Base-by-base conservation (phyloP, 2,888 invertebrate genomes). In the Gerris lacustris region DNA sequence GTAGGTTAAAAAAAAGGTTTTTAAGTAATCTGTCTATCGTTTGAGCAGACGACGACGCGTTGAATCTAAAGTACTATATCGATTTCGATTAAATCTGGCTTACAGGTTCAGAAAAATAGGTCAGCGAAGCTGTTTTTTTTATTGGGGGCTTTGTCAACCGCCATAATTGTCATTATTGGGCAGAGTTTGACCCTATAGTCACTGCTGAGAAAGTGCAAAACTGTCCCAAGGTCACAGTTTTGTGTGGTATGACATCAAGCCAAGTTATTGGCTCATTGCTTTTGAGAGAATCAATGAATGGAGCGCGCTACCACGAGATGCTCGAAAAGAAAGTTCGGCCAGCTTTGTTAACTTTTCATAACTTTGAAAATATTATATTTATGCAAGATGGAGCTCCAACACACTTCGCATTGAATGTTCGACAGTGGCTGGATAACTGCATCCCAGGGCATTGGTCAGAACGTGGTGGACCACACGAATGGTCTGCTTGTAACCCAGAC, bases 381-480 rank as follows among this genome's bases (percentile, higher is more conserved):
- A 66, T 69, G 64, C 45, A 69, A 69, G 66, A 69, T 45, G 66
- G 69, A 64, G 66, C 69, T 7, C 66, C 66, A 18, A 64, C 47
- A 44, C 69, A 66, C 45, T 66, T 69, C 66, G 66, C 69, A 47
- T 45, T 11, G 5, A 5, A n/a, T 69, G 66, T 66, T 69, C 66
- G 66, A 6, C 45, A 66, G 15, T 44, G 69, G 64, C 43, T 66
- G 6, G 44, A 69, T 44, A 44, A 43, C 44, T 5, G 44, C 0
- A 63, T 66, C 64, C 69, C 66, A 66, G 66, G 31, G 45, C 6
- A 45, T 47, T 64, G 64, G 64, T 15, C 63, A 9, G 44, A 45
- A 31, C 44, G 64, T 43, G 1, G 45, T 66, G 69, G 69, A n/a
- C 64, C 69, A 62, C 62, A 62, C 62, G 62, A 62, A 62, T 31